Evolutionary conservation across 2,113 vertebrate genomes (phyloP).

Genomic region (Buteo buteo): DNA sequence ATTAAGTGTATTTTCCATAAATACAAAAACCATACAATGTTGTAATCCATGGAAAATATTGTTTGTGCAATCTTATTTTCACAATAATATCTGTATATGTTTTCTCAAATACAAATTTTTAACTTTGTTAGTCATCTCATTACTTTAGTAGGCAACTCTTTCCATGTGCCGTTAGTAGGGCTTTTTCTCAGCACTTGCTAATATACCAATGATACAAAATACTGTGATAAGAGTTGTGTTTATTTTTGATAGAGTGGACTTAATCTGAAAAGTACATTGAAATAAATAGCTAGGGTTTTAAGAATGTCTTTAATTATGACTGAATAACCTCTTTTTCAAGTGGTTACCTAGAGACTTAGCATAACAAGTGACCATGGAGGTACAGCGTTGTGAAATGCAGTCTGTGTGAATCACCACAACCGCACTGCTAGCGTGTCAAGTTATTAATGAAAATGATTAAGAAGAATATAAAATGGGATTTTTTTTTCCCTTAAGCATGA

Average conservation of each 20-base stretch:
- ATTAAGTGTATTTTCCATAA: background rate
- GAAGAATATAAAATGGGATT: background rate
- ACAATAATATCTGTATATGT: background rate
- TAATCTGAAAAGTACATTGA: background rate
- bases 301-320: background rate
- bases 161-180: background rate
- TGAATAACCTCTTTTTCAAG: background rate
- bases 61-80: background rate
- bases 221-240: background rate
- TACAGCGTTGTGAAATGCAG: rapidly evolving
- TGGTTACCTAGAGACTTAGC: background rate
- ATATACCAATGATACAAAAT: background rate
- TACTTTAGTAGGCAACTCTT: background rate
- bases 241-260: background rate
- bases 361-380: background rate
- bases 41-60: background rate
- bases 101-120: background rate
- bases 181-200: background rate
- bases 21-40: rapidly evolving
- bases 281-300: background rate
- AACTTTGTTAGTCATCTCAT: background rate
- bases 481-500: background rate
- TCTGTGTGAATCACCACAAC: background rate
- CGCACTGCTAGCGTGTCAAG: rapidly evolving
- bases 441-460: background rate